These are phyloP conservation scores for Acyrthosiphon pisum DNA, from an alignment of 1,140 invertebrate genomes.

Conservation along the genomic window DNA sequence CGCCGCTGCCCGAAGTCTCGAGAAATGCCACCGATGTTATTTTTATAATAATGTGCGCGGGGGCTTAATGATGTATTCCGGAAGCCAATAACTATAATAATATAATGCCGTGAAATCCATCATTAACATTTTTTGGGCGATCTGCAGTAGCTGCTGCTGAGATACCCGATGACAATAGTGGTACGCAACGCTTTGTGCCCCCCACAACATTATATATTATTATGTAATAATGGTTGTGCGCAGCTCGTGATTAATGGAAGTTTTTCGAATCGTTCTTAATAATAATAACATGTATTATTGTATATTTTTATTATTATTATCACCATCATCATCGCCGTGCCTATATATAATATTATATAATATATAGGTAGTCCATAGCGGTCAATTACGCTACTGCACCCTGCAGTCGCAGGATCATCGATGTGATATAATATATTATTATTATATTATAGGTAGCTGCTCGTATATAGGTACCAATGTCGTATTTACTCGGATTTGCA, in stretches of 20 bases:
- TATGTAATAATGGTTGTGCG: not conserved
- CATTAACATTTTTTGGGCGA: slow-evolving; percentile 26
- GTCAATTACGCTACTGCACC: slow-evolving; percentile 19
- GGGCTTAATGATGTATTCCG: slow-evolving; percentile 51
- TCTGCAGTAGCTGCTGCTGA: slow-evolving; percentile 46
- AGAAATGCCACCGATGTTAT: slow-evolving; percentile 38
- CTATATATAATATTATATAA: not conserved
- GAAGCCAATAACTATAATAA: slow-evolving; percentile 22
- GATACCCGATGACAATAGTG: slow-evolving; percentile 41
- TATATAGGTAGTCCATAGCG: not conserved
- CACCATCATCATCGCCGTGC: not conserved
- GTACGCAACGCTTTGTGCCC: not conserved
- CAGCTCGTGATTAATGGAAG: slow-evolving; percentile 39
- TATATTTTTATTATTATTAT: slow-evolving; percentile 26
- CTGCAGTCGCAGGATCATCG: not conserved
- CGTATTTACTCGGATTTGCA: slow-evolving; percentile 19
- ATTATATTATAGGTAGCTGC: not conserved
- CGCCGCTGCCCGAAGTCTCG: not conserved
- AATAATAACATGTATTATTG: not conserved
- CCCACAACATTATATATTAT: not conserved
- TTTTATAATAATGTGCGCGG: not conserved
- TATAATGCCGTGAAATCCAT: slow-evolving; percentile 23
- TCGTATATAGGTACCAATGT: not conserved
- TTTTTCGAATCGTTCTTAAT: not conserved
- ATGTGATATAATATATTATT: not conserved